Evolutionary conservation across 1,140 invertebrate species (phyloP), one percentile per base, ranked within the genome.

Genomic region (Pseudoatta argentina): DNA sequence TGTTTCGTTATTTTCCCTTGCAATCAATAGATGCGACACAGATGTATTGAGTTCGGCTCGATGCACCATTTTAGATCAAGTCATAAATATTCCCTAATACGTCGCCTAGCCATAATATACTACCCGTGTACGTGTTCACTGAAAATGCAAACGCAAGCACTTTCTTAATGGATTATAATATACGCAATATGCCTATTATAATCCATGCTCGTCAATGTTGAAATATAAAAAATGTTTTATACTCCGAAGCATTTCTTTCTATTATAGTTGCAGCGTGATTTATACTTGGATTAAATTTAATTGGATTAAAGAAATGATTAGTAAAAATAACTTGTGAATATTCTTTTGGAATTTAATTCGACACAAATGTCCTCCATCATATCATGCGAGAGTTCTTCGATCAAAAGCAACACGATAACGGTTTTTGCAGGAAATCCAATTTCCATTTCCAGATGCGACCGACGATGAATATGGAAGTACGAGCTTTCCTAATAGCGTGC

Each of bases 31-130:
- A 86, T 59, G 57, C 53, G 83, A 88, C 69, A 81, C 39, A 77
- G 76, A 61, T 61, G 39, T 27, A 57, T 18, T n/a, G 48, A 18
- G 64, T 24, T 83, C 21, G 69, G 57, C 51, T 72, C 75, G 57
- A 48, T 27, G 7, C 21, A 53, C 63, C 55, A 86, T 76, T 90
- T 88, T 82, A 77, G 63, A 79, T 81, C 12, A 51, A 12, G 24
- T 76, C 90, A 66, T 91, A 91, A 91, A 91, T 89, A 87, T 85
- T 69, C 79, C 61, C 64, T 83, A 89, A 91, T 89, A 87, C 57
- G 24, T 86, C 63, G 24, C 27, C 57, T n/a, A 18, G 48, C 63
- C 48, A 82, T 82, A 86, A 91, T 79, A 85, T 79, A 44, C 53
- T 55, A 82, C 87, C 66, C 87, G 77, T 61, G 27, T 67, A 12